Evolutionary conservation across 2,888 invertebrate genomes (phyloP).

Genomic region (Polydrusus cervinus): DNA sequence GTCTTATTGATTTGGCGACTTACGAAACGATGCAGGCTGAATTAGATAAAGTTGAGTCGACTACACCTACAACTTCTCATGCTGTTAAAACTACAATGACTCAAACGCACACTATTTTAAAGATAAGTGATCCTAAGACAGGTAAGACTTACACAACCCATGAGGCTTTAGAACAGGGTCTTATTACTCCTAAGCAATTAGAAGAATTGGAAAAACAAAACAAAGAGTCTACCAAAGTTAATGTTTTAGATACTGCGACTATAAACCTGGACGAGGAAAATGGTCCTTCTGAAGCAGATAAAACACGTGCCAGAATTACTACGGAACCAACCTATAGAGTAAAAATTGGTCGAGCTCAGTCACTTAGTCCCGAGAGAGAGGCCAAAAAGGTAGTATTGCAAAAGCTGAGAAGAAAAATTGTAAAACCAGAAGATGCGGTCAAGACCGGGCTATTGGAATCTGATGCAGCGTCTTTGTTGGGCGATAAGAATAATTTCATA

Average conservation of each 20-base stretch:
- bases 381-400: constrained; percentile 82
- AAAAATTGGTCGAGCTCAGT: constrained; percentile 77
- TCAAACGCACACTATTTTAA: constrained; percentile 70
- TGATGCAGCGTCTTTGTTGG: constrained; percentile 82
- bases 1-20: constrained; percentile 78
- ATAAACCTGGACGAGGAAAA: constrained; percentile 68
- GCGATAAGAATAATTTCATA: constrained; percentile 75
- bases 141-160: constrained; percentile 69
- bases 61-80: constrained; percentile 33
- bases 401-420: constrained; percentile 84
- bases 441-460: constrained; percentile 86
- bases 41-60: constrained; percentile 33
- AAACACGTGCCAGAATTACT: constrained; percentile 74
- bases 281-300: constrained; percentile 74
- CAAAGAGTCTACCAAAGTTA: constrained; percentile 56
- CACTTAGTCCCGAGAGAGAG: constrained; percentile 76
- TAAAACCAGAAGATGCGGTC: constrained; percentile 85
- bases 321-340: constrained; percentile 81
- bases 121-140: constrained; percentile 72
- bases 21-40: constrained; percentile 74
- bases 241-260: constrained; percentile 64
- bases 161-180: constrained; percentile 70
- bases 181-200: constrained; percentile 58
- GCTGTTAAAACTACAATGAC: constrained; percentile 51
- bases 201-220: constrained; percentile 49